Base-by-base conservation (phyloP, 2,888 invertebrate species). In the Ochropacha duplaris region DNA sequence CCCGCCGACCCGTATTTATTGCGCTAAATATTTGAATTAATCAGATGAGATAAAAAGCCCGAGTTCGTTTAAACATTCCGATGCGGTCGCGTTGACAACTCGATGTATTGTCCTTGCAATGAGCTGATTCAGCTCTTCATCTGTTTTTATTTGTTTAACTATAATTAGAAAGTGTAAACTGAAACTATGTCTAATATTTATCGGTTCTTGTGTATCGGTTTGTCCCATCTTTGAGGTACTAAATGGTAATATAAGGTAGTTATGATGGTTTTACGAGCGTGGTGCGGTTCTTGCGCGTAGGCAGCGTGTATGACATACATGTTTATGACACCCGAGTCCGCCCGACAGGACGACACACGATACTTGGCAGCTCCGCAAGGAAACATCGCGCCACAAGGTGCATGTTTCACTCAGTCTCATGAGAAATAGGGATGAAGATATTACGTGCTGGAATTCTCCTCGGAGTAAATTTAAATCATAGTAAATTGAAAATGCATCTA, bases 1-100 rank as follows among this genome's bases (percentile, higher is more conserved):
- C 68, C 64, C 65, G 62, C 72, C 71, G 62, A 68, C 71, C 76
- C 72, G 85, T 89, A 92, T 92, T 92, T 90, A 92, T 90, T 90
- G 88, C 87, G 89, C 86, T 90, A 91, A 92, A 90, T 92, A 90
- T 92, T 89, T 91, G 90, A 92, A 92, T 92, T 92, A 91, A 92
- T 91, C 91, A 90, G 88, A 88, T 87, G 89, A 90, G 90, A 91
- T 91, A 90, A 90, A 91, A 90, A 83, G 87, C 81, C 84, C 83
- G 85, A 80, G 83, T 88, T 85, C 88, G 89, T 84, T 88, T 84
- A 86, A 88, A 79, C 87, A 92, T 92, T 90, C 92, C 91, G 81
- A 80, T 86, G 89, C 89, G 90, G 90, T 88, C 89, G 87, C 86
- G 82, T 76, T 88, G 91, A 92, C 91, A 91, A 84, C 86, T 82